These are phyloP conservation scores for Lagopus muta DNA, from an alignment of 2,113 vertebrate genomes.

Conservation along the genomic window DNA sequence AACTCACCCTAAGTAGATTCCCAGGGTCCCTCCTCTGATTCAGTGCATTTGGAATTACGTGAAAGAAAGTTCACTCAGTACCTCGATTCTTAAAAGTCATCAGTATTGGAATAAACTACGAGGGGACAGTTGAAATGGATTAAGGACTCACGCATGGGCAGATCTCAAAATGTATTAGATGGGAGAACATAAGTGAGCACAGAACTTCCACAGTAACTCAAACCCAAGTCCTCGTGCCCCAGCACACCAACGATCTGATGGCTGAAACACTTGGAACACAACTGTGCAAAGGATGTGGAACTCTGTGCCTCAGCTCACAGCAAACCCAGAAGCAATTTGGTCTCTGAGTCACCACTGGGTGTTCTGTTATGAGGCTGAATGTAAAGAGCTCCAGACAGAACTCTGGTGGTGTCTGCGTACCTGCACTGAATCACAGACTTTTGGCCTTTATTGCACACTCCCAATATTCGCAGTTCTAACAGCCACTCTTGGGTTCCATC, in stretches of 20 bases:
- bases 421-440: too few relatives aligned
- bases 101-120: accelerated
- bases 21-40: background rate
- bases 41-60: background rate
- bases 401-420: background rate
- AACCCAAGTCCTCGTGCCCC: background rate
- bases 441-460: background rate
- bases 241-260: too few relatives aligned
- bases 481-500: background rate
- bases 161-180: background rate
- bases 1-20: background rate
- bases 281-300: background rate
- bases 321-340: background rate
- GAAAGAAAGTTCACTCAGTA: background rate
- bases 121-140: background rate
- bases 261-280: background rate
- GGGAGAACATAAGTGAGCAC: background rate
- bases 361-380: background rate
- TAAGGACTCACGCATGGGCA: background rate
- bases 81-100: background rate
- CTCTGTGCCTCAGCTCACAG: background rate
- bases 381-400: background rate
- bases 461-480: background rate
- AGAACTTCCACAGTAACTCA: background rate
- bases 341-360: background rate